A percentile compares a stretch with the other conserved stretches of the same genome.
phyloP scores from a whole-genome alignment of 2,888 invertebrate species.

The Agrotis ipsilon region DNA sequence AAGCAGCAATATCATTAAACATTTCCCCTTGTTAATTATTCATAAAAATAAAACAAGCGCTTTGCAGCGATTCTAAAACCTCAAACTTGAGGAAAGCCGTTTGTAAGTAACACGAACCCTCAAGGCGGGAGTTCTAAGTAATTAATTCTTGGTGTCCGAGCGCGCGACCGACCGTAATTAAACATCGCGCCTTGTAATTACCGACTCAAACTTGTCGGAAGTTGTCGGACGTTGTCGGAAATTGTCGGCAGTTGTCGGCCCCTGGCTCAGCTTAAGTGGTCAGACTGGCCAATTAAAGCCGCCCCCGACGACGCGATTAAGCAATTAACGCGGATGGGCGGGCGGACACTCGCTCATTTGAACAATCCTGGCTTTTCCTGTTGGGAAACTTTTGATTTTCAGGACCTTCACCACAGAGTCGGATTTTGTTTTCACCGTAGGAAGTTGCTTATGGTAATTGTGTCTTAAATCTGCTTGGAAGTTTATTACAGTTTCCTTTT shows the following conservation, averaged over 20 bases:
- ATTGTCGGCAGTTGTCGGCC: conserved; percentile 79
- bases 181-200: conserved; percentile 91
- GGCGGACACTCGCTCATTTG: conserved; percentile 86
- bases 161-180: conserved; percentile 86
- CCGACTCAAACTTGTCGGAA: conserved; percentile 82
- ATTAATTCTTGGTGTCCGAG: conserved; percentile 87
- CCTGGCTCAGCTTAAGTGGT: conserved; percentile 80
- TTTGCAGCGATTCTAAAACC: conserved; percentile 50
- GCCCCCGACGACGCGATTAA: conserved; percentile 87
- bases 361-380: conserved; percentile 81
- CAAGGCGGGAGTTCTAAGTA: conserved; percentile 74
- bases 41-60: conserved; percentile 67
- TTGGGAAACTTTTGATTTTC: conserved; percentile 78
- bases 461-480: conserved; percentile 60
- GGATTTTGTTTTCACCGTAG: conserved; percentile 63
- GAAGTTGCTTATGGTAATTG: conserved; percentile 67
- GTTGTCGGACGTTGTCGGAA: conserved; percentile 81
- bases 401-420: conserved; percentile 66
- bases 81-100: conserved; percentile 67
- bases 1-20: conserved; percentile 67
- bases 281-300: conserved; percentile 86
- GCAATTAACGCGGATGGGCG: conserved; percentile 89
- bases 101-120: conserved; percentile 77
- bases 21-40: conserved; percentile 68
- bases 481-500: conserved; percentile 59